Evolutionary conservation across 53 echinoderm and acorn worm species (phyloP).

Genomic region (Henricia sp.): DNA sequence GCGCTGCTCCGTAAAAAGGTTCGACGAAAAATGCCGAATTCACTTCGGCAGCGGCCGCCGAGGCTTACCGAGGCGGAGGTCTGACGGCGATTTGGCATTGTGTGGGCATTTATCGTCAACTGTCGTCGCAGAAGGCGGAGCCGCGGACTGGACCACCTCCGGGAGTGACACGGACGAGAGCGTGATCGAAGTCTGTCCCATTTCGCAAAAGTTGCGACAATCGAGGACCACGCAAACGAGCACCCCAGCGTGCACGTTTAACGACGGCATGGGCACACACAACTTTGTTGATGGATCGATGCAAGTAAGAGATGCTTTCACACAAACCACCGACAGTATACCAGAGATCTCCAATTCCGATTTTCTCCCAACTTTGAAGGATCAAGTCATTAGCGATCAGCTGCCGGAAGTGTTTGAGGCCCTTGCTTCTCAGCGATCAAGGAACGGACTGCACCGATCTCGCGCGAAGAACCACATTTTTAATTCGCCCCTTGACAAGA

Average conservation of each 20-base stretch:
- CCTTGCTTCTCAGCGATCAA: slow-evolving; percentile 13
- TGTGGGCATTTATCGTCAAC: neutral
- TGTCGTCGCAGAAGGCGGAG: neutral
- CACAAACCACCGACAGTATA: neutral
- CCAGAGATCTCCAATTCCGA: neutral
- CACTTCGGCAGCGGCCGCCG: neutral
- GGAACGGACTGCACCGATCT: neutral
- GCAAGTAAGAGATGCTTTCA: slow-evolving; percentile 14
- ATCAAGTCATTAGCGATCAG: neutral
- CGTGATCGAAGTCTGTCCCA: slow-evolving; percentile 36
- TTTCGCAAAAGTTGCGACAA: slow-evolving; percentile 27
- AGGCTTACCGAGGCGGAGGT: neutral
- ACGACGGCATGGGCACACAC: neutral
- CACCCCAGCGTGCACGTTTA: neutral
- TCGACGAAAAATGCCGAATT: slow-evolving; percentile 18
- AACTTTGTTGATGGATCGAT: neutral
- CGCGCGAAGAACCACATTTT: neutral
- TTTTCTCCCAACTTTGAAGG: neutral
- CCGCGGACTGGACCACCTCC: slow-evolving; percentile 4
- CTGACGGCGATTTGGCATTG: slow-evolving; percentile 11
- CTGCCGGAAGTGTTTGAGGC: slow-evolving; percentile 22
- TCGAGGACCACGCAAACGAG: slow-evolving; percentile 17
- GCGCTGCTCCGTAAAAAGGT: slow-evolving; percentile 8
- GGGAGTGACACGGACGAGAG: slow-evolving; percentile 50
- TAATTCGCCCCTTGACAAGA: neutral